A percentile compares a stretch with the other conserved stretches of the same genome.
Evolutionary conservation across 2,888 invertebrate genomes (phyloP).

Genomic region (Teinopalpus imperialis): DNA sequence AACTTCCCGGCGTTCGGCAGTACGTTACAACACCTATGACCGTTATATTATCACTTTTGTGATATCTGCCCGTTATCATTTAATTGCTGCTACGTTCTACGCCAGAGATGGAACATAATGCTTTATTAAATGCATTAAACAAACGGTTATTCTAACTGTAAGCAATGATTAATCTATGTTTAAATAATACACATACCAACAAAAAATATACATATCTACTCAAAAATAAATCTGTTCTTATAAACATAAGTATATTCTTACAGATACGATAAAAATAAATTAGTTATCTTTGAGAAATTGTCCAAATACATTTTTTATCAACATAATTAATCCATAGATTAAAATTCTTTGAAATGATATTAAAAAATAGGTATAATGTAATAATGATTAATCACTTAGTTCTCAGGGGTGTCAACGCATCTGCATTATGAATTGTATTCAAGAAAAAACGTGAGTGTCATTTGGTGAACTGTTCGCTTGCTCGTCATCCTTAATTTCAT

Average conservation of each 20-base stretch:
- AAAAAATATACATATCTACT: no score
- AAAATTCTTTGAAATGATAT: constrained; percentile 5
- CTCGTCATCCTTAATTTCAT: no score
- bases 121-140: not conserved
- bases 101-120: constrained; percentile 2
- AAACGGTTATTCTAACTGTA: constrained; percentile 1
- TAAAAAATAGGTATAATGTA: no score
- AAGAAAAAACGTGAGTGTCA: no score
- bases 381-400: no score
- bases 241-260: not conserved
- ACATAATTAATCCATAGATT: constrained; percentile 16
- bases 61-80: constrained; percentile 20
- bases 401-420: no score
- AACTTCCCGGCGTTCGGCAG: constrained; percentile 4
- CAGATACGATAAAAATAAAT: not conserved
- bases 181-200: no score
- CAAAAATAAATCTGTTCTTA: not conserved
- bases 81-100: constrained; percentile 15
- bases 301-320: constrained; percentile 1
- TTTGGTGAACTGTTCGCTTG: no score
- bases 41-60: constrained; percentile 12
- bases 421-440: no score
- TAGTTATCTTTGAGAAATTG: not conserved
- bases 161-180: no score
- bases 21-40: constrained; percentile 12